phyloP scores from a whole-genome alignment of 2,888 invertebrate species.

The Eupithecia dodoneata region DNA sequence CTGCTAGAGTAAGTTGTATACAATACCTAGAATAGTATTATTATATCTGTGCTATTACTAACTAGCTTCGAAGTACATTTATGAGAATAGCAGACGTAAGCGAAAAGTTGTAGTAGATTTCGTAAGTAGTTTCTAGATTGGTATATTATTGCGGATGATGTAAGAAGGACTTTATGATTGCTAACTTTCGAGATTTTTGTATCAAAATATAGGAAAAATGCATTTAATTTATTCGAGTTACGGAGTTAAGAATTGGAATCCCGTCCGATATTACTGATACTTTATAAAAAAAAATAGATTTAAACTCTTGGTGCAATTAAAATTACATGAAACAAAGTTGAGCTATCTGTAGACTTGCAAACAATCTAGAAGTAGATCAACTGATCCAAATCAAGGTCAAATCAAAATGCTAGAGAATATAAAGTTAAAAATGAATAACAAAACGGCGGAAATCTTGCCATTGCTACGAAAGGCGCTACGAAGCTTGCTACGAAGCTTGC shows the following conservation, averaged over 20 bases:
- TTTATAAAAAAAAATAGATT: not conserved
- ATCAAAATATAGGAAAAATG: not conserved
- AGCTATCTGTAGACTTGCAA: not conserved
- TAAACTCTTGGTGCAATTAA: not conserved
- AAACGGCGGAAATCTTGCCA: not conserved
- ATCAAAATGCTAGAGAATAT: not conserved
- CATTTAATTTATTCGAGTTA: not conserved
- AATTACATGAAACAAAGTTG: not conserved
- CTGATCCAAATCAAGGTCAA: not conserved
- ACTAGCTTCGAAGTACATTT: slow-evolving; percentile 22
- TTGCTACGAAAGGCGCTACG: too few species aligned
- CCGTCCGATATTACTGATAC: not conserved
- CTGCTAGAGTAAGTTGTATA: slow-evolving; percentile 6
- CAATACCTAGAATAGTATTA: not conserved
- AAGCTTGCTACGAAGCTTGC: not conserved
- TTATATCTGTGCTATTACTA: not conserved
- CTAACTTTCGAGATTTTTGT: not conserved
- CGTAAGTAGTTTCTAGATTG: not conserved
- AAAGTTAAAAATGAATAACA: too few species aligned
- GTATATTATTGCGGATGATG: not conserved
- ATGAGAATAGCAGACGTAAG: slow-evolving; percentile 11
- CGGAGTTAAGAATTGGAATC: not conserved
- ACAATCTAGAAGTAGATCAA: not conserved
- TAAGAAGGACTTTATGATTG: not conserved
- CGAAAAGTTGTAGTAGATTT: slow-evolving; percentile 15